These are phyloP conservation scores for Cynaeus angustus DNA, from an alignment of 2,888 invertebrate genomes.

Conservation along the genomic window DNA sequence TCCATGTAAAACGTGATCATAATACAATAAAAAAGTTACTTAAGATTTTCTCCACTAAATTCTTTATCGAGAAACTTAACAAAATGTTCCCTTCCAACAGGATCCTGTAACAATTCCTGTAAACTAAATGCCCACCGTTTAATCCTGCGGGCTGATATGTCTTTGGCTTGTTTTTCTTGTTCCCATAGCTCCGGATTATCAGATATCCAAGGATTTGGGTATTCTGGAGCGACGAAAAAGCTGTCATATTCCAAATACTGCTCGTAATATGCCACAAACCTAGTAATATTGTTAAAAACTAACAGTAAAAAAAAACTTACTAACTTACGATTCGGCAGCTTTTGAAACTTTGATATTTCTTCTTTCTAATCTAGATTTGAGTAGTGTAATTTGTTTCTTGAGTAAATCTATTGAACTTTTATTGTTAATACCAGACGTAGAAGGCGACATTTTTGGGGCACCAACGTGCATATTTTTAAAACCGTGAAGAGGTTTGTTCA, in stretches of 20 bases:
- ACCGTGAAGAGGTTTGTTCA: conserved; percentile 72
- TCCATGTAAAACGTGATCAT: too few species aligned
- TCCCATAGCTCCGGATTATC: conserved; percentile 99
- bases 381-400: conserved; percentile 81
- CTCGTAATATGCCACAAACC: conserved; percentile 92
- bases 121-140: conserved; percentile 98
- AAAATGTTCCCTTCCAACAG: conserved; percentile 97
- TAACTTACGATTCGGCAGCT: conserved; percentile 92
- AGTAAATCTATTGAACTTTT: conserved; percentile 70
- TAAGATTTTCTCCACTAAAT: conserved; percentile 98
- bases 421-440: conserved; percentile 68
- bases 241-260: conserved; percentile 98
- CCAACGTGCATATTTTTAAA: conserved; percentile 71
- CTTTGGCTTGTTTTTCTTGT: conserved; percentile 93
- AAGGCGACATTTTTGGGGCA: conserved; percentile 75
- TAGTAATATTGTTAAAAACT: conserved; percentile 64
- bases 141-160: conserved; percentile 93
- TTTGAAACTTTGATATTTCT: conserved; percentile 94
- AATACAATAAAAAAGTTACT: conserved; percentile 74
- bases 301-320: conserved; percentile 29
- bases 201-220: conserved; percentile 97
- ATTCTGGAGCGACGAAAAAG: conserved; percentile 93
- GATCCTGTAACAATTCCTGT: conserved; percentile 94
- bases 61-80: conserved; percentile 97
- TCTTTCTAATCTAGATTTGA: conserved; percentile 87